Evolutionary conservation across 2,113 vertebrate species (phyloP), one percentile per base, ranked within the genome.

Genomic region (Sturnus vulgaris): DNA sequence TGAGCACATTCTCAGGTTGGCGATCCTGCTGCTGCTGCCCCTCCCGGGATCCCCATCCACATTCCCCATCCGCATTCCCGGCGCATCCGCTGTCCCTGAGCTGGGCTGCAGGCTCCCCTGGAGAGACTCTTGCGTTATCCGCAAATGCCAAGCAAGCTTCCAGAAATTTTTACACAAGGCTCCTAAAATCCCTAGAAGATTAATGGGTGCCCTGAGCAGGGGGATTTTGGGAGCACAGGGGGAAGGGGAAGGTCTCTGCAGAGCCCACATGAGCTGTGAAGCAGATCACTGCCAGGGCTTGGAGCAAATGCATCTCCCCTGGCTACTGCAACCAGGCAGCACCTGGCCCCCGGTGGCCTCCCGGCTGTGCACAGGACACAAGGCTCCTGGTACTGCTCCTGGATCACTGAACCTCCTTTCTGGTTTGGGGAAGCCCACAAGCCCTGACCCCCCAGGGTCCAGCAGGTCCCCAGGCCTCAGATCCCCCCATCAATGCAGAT

Each of bases 351-450:
- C 24, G 4, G 17, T 3, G 0, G 52, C 63, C 57, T 63, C 59
- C 68, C 3, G 0, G 12, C 66, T 47, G 42, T 44, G 11, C 5
- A 0, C 2, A 2, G 84, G 55, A 33, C 60, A 15, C 0, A 8
- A 6, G 65, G 78, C 73, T 90, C 44, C 56, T 4, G 2, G 4
- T 11, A 2, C 50, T 5, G 3, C 33, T 47, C 50, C 63, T 4
- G 60, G 14, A 5, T 20, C 61, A 1, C 7, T 46, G 64, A 81
- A 28, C 22, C 69, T 75, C 52, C 50, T 81, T 12, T 33, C 35
- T 2, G 3, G 2, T 27, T 70, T 59, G 60, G 35, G 47, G 19
- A 47, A 81, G 2, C 57, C 55, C 44, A 19, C 28, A 23, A 56
- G n/a, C 73, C 60, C 46, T 68, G 61, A 30, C 10, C 57, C 11